Conservation (phyloP, 2,113 vertebrate genomes). For the Craseonycteris thonglongyai region DNA sequence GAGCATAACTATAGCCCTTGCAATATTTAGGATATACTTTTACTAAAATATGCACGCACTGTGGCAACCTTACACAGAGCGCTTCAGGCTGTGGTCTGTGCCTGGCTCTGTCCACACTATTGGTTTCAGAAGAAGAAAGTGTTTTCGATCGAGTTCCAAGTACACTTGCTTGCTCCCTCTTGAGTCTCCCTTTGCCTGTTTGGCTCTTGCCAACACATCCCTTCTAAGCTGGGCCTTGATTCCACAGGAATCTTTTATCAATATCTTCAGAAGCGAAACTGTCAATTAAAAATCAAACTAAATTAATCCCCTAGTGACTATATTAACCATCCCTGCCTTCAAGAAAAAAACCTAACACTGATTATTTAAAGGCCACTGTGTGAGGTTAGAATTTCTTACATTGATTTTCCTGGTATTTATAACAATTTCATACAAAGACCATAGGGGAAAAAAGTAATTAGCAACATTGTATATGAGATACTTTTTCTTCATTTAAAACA, state of each 20-base stretch:
- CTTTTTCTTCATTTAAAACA: background rate
- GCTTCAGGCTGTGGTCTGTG: background rate
- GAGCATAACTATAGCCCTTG: rapidly evolving
- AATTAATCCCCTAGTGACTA: background rate
- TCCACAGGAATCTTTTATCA: background rate
- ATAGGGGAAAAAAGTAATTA: background rate
- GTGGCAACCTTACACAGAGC: rapidly evolving
- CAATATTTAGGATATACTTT: background rate
- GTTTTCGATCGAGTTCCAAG: background rate
- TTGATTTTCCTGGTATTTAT: background rate
- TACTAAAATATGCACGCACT: background rate
- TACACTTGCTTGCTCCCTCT: too few relatives aligned
- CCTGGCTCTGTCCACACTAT: rapidly evolving
- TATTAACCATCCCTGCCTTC: background rate
- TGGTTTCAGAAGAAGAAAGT: background rate
- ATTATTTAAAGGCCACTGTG: background rate
- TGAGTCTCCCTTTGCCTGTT: background rate
- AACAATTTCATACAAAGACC: background rate
- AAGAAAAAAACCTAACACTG: background rate
- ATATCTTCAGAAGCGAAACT: background rate
- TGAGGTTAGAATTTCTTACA: background rate
- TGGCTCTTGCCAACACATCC: background rate
- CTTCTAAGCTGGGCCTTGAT: background rate
- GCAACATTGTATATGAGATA: background rate
- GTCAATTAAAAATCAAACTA: background rate